Percentiles rank a stretch among this genome's conserved stretches.
phyloP scores from a whole-genome alignment of 2,113 vertebrate genomes.

The Thermophis baileyi region DNA sequence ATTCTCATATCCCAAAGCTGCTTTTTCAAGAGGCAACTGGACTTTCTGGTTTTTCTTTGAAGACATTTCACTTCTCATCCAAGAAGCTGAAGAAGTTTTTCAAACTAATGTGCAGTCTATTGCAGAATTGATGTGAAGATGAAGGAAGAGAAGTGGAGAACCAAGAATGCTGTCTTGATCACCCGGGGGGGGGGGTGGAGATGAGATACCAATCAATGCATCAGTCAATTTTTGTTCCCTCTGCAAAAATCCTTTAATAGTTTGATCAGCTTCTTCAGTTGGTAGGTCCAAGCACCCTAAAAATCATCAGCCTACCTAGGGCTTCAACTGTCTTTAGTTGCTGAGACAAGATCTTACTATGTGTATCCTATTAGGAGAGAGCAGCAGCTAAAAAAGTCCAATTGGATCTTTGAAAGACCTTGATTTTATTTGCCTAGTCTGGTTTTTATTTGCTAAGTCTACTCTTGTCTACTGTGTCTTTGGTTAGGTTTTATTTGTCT shows the following conservation, averaged over 20 bases:
- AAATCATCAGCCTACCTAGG: background rate
- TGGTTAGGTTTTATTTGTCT: background rate
- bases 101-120: background rate
- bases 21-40: no score
- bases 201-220: no score
- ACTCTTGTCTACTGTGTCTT: background rate
- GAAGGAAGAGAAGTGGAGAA: background rate
- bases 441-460: background rate
- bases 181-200: background rate
- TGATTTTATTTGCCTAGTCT: background rate
- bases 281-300: background rate
- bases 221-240: background rate
- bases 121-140: background rate
- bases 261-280: background rate
- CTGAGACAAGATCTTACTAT: background rate
- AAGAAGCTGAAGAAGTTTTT: background rate
- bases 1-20: no score
- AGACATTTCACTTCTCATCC: no score
- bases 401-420: background rate
- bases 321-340: background rate
- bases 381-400: background rate
- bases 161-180: background rate
- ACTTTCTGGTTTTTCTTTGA: no score
- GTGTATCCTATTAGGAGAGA: background rate
- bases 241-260: background rate